Base-by-base conservation (phyloP, 2,113 vertebrate genomes). In the Uria lomvia region DNA sequence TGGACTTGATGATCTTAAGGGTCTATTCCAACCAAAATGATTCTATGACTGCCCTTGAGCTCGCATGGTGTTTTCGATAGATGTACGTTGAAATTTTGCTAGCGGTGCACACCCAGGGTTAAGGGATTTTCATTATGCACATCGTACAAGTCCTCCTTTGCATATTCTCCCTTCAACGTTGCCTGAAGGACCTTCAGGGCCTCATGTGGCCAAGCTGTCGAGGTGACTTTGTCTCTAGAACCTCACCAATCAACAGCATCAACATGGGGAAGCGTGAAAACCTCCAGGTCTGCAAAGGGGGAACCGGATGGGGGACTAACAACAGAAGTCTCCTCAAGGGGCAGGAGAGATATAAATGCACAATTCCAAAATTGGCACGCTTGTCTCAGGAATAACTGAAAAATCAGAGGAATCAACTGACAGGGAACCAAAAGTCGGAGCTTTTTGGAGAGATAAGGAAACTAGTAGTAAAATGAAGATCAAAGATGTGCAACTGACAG, bases 401-500 rank as follows among this genome's bases (percentile, higher is more conserved):
- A 94, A 83, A 63, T 1, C 10, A 84, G 62, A 66, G 30, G 75
- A 65, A 88, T 53, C 21, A 58, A 27, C 74, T 75, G 65, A 56
- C 15, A 60, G 58, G 47, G 43, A 94, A 62, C 42, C 94, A 42
- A 32, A 67, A 92, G n/a, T 18, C 53, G 52, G 77, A 76, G 77
- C 8, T 82, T 70, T 92, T 45, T 70, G 43, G 74, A 89, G 79
- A 93, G 53, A 65, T 43, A 38, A 73, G 68, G 71, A 62, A 79
- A 47, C 43, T 23, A 12, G 15, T 17, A 62, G 73, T 86, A 85
- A 96, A 94, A 58, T 36, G 80, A 67, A 95, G 95, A 95, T 95
- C 95, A 94, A 94, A 94, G 92, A 50, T 21, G 38, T 10, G 21
- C 82, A 76, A 19, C 88, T 88, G 88, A 52, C 45, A 84, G 92